Conservation (phyloP, 2,888 invertebrate genomes). For the Dorcus parallelipipedus region DNA sequence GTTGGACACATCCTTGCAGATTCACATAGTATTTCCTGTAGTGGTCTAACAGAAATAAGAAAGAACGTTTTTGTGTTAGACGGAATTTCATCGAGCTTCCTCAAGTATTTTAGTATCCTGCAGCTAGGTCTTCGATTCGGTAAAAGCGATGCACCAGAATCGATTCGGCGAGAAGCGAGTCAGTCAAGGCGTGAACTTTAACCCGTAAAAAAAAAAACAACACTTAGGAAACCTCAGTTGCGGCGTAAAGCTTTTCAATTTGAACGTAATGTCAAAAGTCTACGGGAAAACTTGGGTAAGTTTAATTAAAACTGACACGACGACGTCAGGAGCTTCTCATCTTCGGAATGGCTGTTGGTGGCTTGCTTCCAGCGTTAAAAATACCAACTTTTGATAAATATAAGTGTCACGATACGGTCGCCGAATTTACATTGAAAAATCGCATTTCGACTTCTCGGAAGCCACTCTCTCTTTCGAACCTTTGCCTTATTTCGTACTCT, state of each 20-base stretch:
- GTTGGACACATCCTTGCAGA: too few species aligned
- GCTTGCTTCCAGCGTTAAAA: background rate
- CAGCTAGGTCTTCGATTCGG: too few species aligned
- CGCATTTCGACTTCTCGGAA: slow-evolving; percentile 19
- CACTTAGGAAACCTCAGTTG: slow-evolving; percentile 17
- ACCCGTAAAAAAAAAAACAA: slow-evolving; percentile 9
- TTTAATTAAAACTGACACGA: slow-evolving; percentile 34
- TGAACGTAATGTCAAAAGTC: slow-evolving; percentile 33
- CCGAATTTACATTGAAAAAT: slow-evolving; percentile 28
- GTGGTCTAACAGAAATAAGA: too few species aligned
- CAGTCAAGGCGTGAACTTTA: slow-evolving; percentile 13
- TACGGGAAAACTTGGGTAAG: slow-evolving; percentile 29
- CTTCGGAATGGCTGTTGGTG: slow-evolving; percentile 8
- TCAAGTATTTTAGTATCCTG: too few species aligned
- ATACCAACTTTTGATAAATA: slow-evolving; percentile 23
- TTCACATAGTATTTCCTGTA: too few species aligned
- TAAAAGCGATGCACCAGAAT: background rate
- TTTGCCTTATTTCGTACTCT: too few species aligned
- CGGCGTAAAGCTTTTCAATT: slow-evolving; percentile 30
- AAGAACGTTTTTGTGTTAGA: too few species aligned
- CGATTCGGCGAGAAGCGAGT: background rate
- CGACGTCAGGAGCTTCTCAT: slow-evolving; percentile 25
- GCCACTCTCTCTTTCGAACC: too few species aligned
- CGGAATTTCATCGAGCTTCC: too few species aligned
- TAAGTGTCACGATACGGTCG: slow-evolving; percentile 19